Base-by-base conservation (phyloP, 2,113 vertebrate species). In the Triplophysa rosa region DNA sequence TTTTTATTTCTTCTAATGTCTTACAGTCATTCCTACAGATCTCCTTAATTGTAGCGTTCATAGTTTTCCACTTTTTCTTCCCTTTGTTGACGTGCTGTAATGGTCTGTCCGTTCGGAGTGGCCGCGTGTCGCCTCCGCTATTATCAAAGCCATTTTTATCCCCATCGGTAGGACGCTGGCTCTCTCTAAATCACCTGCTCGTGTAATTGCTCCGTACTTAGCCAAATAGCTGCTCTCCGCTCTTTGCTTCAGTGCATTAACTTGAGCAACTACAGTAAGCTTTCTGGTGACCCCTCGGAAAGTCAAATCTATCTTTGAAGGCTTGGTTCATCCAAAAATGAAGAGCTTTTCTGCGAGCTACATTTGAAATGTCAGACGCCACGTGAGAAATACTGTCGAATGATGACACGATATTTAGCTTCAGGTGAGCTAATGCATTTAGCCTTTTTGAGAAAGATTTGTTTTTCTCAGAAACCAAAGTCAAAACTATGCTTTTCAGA, bases 161-260 rank as follows among this genome's bases (percentile, higher is more conserved):
- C 91, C 88, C 87, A 88, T 89, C 82, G 86, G 80, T 86, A 87
- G 91, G 89, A 89, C 87, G 52, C 78, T 67, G 86, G 84, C 87
- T 85, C 80, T 87, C 81, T 87, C 83, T 93, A 92, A 92, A 92
- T 93, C 92, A 92, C 86, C 86, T 85, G 84, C 84, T 85, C 85
- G 79, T 90, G 89, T 90, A 90, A 91, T 90, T 90, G 89, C 87
- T 88, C 86, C 86, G 87, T 90, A 89, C 90, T 92, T 92, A 90
- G 86, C 87, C 89, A 91, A 91, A 93, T 90, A 90, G 89, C 85
- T 79, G 84, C 88, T 79, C 82, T 87, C 81, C 84, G 86, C 85
- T 88, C 91, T 92, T 89, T 91, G 88, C 89, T 88, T 91, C 90
- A 91, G 90, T 93, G 91, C 92, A 89, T 93, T 91, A 90, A 90